Percentiles rank a stretch among this genome's conserved stretches.
phyloP scores from a whole-genome alignment of 2,113 vertebrate genomes.

The Neolamprologus toae region DNA sequence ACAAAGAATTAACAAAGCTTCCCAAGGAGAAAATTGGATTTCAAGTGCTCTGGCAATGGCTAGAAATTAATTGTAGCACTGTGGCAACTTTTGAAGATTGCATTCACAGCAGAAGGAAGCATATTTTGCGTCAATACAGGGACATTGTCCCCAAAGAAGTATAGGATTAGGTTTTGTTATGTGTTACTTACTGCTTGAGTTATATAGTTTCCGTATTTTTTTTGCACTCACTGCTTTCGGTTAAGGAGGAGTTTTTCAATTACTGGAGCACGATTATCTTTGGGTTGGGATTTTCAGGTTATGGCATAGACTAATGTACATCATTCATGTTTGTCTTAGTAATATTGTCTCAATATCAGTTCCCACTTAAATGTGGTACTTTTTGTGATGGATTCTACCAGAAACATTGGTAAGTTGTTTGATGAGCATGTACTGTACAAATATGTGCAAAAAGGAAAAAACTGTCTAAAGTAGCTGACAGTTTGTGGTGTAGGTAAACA shows the following conservation, averaged over 20 bases:
- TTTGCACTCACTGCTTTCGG: neutral
- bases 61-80: neutral
- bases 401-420: neutral
- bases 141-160: neutral
- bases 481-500: neutral
- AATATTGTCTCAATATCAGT: neutral
- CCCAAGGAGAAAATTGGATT: conserved; percentile 13
- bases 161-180: neutral
- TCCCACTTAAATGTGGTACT: neutral
- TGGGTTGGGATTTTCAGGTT: neutral
- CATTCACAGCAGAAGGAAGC: neutral
- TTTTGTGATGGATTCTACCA: neutral
- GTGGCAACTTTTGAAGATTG: neutral
- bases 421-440: neutral
- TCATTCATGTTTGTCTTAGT: neutral
- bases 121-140: neutral
- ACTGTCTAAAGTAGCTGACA: neutral
- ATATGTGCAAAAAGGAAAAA: neutral
- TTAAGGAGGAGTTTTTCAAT: neutral
- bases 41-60: neutral
- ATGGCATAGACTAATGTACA: neutral
- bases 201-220: neutral
- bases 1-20: conserved; percentile 15
- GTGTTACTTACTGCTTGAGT: neutral
- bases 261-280: neutral